Evolutionary conservation across 2,113 vertebrate species (phyloP), one percentile per base, ranked within the genome.

Genomic region (Sebastes fasciatus): DNA sequence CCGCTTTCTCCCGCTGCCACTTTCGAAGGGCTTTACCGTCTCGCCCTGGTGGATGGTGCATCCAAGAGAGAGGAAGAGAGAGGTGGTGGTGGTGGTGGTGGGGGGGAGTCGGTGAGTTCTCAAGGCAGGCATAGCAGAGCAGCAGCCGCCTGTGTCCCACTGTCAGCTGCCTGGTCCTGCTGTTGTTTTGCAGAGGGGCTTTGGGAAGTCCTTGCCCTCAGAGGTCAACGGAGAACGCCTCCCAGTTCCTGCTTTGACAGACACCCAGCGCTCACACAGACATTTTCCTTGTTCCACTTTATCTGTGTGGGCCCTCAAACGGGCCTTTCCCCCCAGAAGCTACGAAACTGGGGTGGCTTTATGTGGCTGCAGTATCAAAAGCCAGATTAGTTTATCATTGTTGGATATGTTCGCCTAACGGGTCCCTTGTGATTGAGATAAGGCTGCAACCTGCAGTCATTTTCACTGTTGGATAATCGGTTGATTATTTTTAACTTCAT

Each of bases 191-290:
- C 87, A 92, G 88, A 91, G 92, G 92, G 93, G 88, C 91, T 93
- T 88, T 93, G 94, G 94, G 94, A 95, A 94, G 94, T 94, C 92
- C 92, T 94, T 95, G 93, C 92, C 93, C 93, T 93, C 77, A 48
- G 88, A 94, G 94, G 94, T 95, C 93, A 95, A 60, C 65, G 49
- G 57, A 74, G 78, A 91, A 87, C 94, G 85, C 95, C 94, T 94
- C 94, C 93, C 89, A 91, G 93, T 96, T 96, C 94, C 95, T 95
- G 94, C 94, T 95, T 93, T 94, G 93, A 94, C 94, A 94, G 95
- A 95, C 93, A 94, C 86, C 87, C 80, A 73, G 84, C 16, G 40
- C 86, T 89, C 90, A 88, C 80, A 93, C 90, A 93, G 90, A 90
- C 85, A 61, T 94, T 94, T 94, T 94, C 89, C 92, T 94, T 93